phyloP scores from a whole-genome alignment of 2,888 invertebrate species.

The Netelia virgata region DNA sequence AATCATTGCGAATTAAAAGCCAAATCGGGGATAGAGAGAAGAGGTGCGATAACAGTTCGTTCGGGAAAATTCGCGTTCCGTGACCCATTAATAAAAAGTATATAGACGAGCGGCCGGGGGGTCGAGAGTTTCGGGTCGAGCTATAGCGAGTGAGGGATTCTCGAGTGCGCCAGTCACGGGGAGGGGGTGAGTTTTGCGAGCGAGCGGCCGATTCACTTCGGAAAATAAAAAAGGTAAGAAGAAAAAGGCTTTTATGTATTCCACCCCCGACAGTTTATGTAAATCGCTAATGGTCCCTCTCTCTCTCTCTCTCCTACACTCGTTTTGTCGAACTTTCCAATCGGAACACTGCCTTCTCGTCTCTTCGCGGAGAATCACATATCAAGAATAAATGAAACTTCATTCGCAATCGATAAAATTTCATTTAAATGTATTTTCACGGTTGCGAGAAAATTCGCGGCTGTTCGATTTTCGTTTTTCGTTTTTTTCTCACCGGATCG shows the following conservation, averaged over 20 bases:
- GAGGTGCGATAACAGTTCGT: conserved; percentile 40
- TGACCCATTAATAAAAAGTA: conserved; percentile 63
- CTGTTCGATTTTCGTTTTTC: background rate
- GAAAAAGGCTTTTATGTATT: background rate
- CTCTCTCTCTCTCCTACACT: too few species aligned
- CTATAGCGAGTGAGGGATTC: conserved; percentile 32
- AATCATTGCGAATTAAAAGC: conserved; percentile 37
- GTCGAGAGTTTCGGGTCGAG: conserved; percentile 3
- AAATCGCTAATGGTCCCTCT: background rate
- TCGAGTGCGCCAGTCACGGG: conserved; percentile 53
- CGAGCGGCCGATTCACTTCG: conserved; percentile 39
- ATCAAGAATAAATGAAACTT: background rate
- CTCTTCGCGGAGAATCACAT: too few species aligned
- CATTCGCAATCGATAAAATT: background rate
- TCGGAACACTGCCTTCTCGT: too few species aligned
- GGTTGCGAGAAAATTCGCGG: background rate
- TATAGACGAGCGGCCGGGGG: background rate
- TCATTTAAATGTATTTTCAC: background rate
- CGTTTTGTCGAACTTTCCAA: too few species aligned
- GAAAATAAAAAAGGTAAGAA: background rate
- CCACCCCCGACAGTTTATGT: background rate
- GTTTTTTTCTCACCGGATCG: too few species aligned
- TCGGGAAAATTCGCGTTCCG: conserved; percentile 32
- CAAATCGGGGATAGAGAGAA: background rate
- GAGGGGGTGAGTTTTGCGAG: background rate